These are phyloP conservation scores for Ochropleura leucogaster DNA, from an alignment of 2,888 invertebrate species.

Conservation along the genomic window DNA sequence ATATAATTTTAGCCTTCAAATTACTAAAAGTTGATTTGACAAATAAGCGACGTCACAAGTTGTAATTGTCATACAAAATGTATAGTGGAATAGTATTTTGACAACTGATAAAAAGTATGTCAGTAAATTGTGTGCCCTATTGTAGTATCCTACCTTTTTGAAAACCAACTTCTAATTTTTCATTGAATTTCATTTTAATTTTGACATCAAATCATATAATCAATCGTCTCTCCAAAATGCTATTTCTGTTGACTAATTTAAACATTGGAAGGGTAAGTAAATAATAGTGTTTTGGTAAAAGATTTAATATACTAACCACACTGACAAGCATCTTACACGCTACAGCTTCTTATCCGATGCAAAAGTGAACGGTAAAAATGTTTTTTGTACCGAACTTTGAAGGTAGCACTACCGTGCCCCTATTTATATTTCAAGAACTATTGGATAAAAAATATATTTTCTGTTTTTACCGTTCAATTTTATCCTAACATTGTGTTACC, in stretches of 20 bases:
- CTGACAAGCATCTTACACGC: conserved; percentile 61
- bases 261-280: conserved; percentile 45
- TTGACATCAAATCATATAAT: neutral
- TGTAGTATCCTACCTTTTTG: neutral
- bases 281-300: conserved; percentile 36
- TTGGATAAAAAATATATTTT: neutral
- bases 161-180: neutral
- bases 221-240: conserved; percentile 30
- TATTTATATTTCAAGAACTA: neutral
- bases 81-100: no score
- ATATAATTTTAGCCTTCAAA: no score
- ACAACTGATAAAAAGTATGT: neutral
- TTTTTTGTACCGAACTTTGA: conserved; percentile 23
- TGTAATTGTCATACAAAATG: no score
- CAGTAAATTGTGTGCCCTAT: neutral
- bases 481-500: conserved; percentile 14
- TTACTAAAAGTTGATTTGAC: no score
- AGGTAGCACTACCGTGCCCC: conserved; percentile 5
- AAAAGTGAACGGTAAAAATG: conserved; percentile 39
- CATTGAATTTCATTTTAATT: neutral
- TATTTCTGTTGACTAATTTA: conserved; percentile 13
- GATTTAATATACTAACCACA: conserved; percentile 42
- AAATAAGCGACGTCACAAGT: no score
- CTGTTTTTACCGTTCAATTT: conserved; percentile 34
- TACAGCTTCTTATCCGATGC: conserved; percentile 41